phyloP scores from a whole-genome alignment of 2,888 invertebrate species.

The Eubasilissa splendida region DNA sequence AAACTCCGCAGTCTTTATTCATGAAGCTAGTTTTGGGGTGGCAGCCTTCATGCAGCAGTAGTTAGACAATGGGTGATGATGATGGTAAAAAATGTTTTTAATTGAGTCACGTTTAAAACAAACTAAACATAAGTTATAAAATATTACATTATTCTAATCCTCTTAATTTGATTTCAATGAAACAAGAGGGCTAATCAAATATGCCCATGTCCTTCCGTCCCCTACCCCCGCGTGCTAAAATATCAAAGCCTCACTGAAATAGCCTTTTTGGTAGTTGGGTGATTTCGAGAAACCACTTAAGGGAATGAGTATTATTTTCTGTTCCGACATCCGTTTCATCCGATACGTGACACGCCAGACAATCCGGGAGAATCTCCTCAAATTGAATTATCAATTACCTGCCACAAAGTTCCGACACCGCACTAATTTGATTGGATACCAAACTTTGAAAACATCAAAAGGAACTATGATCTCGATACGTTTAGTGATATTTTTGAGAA shows the following conservation, averaged over 20 bases:
- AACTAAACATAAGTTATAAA: too few relatives aligned
- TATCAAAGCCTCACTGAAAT: constrained; percentile 19
- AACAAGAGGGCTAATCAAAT: constrained; percentile 1
- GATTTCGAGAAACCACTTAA: constrained; percentile 23
- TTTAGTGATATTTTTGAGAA: too few relatives aligned
- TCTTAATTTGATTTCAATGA: too few relatives aligned
- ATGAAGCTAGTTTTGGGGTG: too few relatives aligned
- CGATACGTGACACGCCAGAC: constrained; percentile 27
- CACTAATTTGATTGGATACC: neutral
- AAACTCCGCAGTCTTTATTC: too few relatives aligned
- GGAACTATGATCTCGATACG: too few relatives aligned
- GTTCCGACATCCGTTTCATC: constrained; percentile 22
- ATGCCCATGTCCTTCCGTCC: neutral
- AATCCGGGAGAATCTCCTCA: constrained; percentile 5
- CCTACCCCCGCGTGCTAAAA: constrained; percentile 6
- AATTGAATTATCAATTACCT: constrained; percentile 37
- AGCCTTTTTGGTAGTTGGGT: constrained; percentile 9
- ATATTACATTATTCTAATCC: too few relatives aligned
- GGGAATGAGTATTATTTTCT: constrained; percentile 32
- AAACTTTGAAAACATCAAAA: too few relatives aligned
- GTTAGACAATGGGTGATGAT: too few relatives aligned
- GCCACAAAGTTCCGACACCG: neutral
- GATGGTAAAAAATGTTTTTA: too few relatives aligned
- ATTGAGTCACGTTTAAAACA: too few relatives aligned
- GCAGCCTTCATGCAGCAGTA: too few relatives aligned